Base-by-base conservation (phyloP, 2,797 vertebrate genomes). In the Stomatorhinus walkeri region DNA sequence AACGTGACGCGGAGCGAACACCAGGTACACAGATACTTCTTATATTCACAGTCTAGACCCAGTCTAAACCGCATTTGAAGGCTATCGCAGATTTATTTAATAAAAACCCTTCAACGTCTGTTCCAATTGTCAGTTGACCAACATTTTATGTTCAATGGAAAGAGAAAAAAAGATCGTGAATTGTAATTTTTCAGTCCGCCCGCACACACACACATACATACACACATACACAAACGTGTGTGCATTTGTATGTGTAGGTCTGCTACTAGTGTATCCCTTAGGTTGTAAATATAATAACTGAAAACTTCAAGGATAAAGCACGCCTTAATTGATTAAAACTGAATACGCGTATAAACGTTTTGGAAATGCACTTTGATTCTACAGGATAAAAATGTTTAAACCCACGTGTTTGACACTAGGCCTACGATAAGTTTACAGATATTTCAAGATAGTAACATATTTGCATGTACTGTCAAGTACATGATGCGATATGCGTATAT, bases 381-480 rank as follows among this genome's bases (percentile, higher is more conserved):
- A 81, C 8, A 22, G 76, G 8, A 10, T 16, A 22, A 81, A 81
- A 46, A n/a, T 22, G 8, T 19, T 22, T 81, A 43, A 46, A 43
- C 40, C 10, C 32, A 22, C 76, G 40, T 81, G 16, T 81, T 81
- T 46, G 76, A 81, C 51, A 16, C 2, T 81, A 81, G 40, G 19
- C 40, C 40, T 43, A 10, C 40, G 16, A 16, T 81, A 81, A 81
- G 8, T 81, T 46, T 46, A 22, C 1, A 46, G n/a, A 81, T 43
- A 81, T 81, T 81, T 81, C 40, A 46, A n/a, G 76, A 81, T 46
- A 81, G 76, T n/a, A 46, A 46, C 8, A 46, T 46, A 81, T 81
- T 81, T 81, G 76, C 76, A 46, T 81, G 76, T 81, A 81, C 76
- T 81, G 40, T 46, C 19, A 46, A 81, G 76, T 79, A 19, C 72